Base-by-base conservation (phyloP, 2,797 vertebrate genomes). In the Sorex maritimensis region DNA sequence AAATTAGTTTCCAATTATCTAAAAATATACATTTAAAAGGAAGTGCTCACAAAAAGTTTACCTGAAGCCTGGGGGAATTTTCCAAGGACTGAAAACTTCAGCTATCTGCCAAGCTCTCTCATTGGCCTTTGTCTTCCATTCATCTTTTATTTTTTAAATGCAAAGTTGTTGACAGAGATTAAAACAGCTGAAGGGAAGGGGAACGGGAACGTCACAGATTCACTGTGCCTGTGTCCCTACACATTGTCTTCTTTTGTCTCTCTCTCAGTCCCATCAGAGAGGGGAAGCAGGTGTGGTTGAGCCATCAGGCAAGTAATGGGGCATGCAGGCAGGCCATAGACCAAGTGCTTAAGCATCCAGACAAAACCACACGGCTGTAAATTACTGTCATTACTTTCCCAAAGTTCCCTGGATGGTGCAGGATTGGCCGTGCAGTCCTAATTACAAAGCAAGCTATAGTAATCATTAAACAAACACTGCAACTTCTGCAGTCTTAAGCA, bases 331-430 rank as follows among this genome's bases (percentile, higher is more conserved):
- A 79, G 96, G 79, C 80, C 91, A 91, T 86, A 92, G 74, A 94
- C 0, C 93, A 85, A 88, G 84, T 23, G 52, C 72, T 94, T 74
- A 87, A 80, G 92, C 88, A 65, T 71, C 92, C 30, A 83, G 92
- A 97, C 91, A 93, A 2, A 84, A 96, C 92, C 89, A 87, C 88
- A 87, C 17, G 91, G 80, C 49, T 71, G 38, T 92, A 96, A 96
- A 94, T 95, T 95, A 93, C 92, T 91, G 93, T 69, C 92, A 90
- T 92, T 86, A 73, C 96, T 83, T 88, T 68, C 49, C 0, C 0
- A 87, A 96, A 95, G 89, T 95, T 96, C 83, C 88, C 89, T 74
- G 86, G 44, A 80, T 88, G 75, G n/a, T 88, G 75, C 93, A 81
- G 26, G 30, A 72, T 72, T 77, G 28, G 75, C 91, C 93, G 21